These are phyloP conservation scores for Arothron firmamentum DNA, from an alignment of 2,113 vertebrate genomes.

Conservation along the genomic window DNA sequence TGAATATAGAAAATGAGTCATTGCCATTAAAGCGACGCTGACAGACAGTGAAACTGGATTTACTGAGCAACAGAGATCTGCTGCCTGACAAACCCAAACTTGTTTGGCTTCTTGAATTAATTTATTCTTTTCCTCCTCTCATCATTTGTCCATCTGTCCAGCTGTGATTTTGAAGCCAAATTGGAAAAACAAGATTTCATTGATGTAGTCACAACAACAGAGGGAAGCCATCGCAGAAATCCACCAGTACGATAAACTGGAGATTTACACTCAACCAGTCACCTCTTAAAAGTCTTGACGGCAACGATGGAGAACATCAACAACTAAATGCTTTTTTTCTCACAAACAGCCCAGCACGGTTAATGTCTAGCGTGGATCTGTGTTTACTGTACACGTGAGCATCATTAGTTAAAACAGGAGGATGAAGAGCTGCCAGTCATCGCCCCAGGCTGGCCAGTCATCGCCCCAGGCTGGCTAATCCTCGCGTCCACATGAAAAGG, in stretches of 20 bases:
- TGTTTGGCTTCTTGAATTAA: no score
- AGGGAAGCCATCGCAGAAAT: slow-evolving; percentile 11
- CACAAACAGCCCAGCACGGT: background rate
- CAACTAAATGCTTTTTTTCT: background rate
- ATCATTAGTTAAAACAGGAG: slow-evolving; percentile 19
- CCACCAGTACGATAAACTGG: slow-evolving; percentile 19
- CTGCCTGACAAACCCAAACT: no score
- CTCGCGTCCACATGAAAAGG: slow-evolving; percentile 45
- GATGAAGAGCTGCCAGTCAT: slow-evolving; percentile 45
- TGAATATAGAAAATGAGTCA: slow-evolving; percentile 44
- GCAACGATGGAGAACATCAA: slow-evolving; percentile 29
- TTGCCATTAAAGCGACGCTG: slow-evolving; percentile 35
- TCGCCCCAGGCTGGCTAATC: slow-evolving; percentile 48
- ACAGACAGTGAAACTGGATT: slow-evolving; percentile 24
- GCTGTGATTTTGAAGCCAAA: no score
- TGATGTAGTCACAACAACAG: background rate
- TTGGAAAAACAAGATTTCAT: no score
- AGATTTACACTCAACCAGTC: slow-evolving; percentile 15
- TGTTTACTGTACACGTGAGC: background rate
- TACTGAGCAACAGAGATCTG: no score
- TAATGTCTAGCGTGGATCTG: background rate
- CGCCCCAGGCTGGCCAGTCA: slow-evolving; percentile 47
- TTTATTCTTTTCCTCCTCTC: no score
- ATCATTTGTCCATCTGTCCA: no score
- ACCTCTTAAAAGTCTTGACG: slow-evolving; percentile 50